phyloP scores from a whole-genome alignment of 2,888 invertebrate species.

The Thyatira batis region DNA sequence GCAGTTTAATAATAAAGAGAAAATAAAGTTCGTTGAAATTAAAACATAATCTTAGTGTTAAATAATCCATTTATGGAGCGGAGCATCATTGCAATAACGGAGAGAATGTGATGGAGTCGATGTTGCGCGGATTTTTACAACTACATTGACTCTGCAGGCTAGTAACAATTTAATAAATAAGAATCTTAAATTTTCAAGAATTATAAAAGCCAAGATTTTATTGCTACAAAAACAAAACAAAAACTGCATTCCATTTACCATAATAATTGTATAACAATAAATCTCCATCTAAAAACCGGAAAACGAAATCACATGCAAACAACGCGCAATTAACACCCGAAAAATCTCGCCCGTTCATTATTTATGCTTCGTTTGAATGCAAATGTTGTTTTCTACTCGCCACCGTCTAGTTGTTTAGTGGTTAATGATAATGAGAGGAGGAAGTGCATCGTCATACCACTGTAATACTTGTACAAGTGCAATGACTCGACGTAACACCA shows the following conservation, averaged over 20 bases:
- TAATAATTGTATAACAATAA: background rate
- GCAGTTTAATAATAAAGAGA: no score
- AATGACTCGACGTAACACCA: conserved; percentile 46
- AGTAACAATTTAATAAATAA: no score
- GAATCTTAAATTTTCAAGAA: no score
- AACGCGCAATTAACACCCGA: conserved; percentile 1
- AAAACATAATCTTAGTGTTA: no score
- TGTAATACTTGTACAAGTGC: conserved; percentile 26
- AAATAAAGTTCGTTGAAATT: no score
- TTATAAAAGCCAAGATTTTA: no score
- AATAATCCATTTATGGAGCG: no score
- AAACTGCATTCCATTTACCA: background rate
- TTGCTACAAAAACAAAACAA: no score
- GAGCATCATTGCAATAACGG: no score
- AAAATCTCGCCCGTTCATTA: background rate
- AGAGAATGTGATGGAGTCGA: no score
- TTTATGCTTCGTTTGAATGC: conserved; percentile 28
- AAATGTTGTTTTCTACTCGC: conserved; percentile 23
- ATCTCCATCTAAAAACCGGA: background rate
- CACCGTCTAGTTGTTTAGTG: conserved; percentile 15
- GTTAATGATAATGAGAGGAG: conserved; percentile 15
- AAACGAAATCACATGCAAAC: conserved; percentile 1
- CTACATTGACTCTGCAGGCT: no score
- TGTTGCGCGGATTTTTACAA: no score
- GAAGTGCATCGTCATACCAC: conserved; percentile 15